Evolutionary conservation across 2,888 invertebrate species (phyloP).

Genomic region (Sericinus montela): DNA sequence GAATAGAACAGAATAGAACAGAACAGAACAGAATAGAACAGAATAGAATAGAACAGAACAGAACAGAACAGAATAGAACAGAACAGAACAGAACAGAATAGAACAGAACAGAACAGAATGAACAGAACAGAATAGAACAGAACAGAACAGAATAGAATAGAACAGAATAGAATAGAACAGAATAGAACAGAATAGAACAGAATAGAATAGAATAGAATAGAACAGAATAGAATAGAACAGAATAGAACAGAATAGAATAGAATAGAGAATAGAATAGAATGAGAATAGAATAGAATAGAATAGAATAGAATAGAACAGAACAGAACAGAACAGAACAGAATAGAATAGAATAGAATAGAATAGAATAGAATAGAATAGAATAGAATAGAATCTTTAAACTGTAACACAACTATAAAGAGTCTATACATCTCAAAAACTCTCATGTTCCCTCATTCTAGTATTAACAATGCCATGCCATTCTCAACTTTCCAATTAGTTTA

Average conservation of each 20-base stretch:
- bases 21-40: neutral
- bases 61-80: too few relatives aligned
- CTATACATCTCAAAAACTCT: too few relatives aligned
- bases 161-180: slow-evolving; percentile 2
- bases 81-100: too few relatives aligned
- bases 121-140: too few relatives aligned
- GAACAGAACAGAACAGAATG: too few relatives aligned
- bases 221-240: slow-evolving; percentile 9
- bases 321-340: slow-evolving; percentile 4
- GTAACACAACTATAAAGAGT: too few relatives aligned
- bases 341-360: neutral
- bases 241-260: slow-evolving; percentile 8
- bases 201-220: slow-evolving; percentile 2
- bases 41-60: neutral
- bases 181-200: slow-evolving; percentile 2
- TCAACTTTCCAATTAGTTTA: too few relatives aligned
- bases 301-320: slow-evolving; percentile 6
- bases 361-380: too few relatives aligned
- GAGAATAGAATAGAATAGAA: slow-evolving; percentile 7
- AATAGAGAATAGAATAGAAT: too few relatives aligned
- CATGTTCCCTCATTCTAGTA: too few relatives aligned
- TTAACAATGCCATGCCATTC: too few relatives aligned
- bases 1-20: slow-evolving; percentile 1
- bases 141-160: slow-evolving; percentile 1
- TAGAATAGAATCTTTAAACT: too few relatives aligned